A percentile compares a stretch with the other conserved stretches of the same genome.
Conservation (phyloP, 2,113 vertebrate genomes). For the Sander vitreus region DNA sequence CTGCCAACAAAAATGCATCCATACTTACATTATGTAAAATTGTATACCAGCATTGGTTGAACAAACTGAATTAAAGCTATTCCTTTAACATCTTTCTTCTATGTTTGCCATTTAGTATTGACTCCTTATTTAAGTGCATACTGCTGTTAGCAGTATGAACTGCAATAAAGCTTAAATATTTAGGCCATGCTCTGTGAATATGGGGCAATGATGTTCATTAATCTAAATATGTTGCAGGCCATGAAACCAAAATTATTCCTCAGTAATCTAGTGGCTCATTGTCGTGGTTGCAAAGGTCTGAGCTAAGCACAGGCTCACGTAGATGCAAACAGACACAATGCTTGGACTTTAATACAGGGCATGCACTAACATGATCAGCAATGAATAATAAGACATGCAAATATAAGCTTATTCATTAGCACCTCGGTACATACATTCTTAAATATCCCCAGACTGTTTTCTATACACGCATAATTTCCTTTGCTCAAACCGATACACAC, state of each 20-base stretch:
- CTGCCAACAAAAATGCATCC: neutral
- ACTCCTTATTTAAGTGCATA: slow-evolving; percentile 14
- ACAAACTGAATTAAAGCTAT: slow-evolving; percentile 17
- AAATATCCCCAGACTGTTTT: slow-evolving; percentile 6
- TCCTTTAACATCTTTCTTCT: neutral
- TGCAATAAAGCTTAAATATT: slow-evolving; percentile 36
- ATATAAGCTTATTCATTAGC: slow-evolving; percentile 32
- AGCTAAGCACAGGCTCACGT: slow-evolving; percentile 25
- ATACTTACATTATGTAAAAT: neutral
- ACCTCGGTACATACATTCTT: neutral
- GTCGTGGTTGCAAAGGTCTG: slow-evolving; percentile 36
- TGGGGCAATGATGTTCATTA: slow-evolving; percentile 24
- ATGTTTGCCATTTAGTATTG: neutral
- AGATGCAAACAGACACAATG: slow-evolving; percentile 17
- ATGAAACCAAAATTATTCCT: slow-evolving; percentile 33
- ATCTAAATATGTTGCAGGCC: slow-evolving; percentile 40
- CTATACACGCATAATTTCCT: neutral
- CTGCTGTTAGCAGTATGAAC: neutral
- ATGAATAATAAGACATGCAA: slow-evolving; percentile 22
- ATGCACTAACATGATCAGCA: slow-evolving; percentile 11
- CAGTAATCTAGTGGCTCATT: slow-evolving; percentile 41
- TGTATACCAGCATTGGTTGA: neutral
- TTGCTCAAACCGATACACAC: neutral
- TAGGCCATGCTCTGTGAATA: slow-evolving; percentile 21
- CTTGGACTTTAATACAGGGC: slow-evolving; percentile 1